phyloP scores from a whole-genome alignment of 1,140 invertebrate genomes.

The Pteromalus puparum region DNA sequence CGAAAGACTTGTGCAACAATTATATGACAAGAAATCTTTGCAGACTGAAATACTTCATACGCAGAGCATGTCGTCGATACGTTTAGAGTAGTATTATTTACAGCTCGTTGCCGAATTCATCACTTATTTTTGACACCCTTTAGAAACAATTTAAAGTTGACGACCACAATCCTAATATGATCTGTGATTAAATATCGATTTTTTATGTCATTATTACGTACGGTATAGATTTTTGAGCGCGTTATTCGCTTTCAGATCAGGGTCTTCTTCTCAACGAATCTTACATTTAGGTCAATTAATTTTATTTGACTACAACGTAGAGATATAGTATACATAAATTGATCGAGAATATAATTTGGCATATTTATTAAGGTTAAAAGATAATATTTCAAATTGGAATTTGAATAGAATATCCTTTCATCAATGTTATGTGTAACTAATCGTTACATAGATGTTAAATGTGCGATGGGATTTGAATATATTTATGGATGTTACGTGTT shows the following conservation, averaged over 20 bases:
- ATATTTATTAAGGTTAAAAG: neutral
- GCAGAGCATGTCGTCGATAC: neutral
- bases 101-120: neutral
- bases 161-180: conserved; percentile 9
- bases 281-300: too few relatives aligned
- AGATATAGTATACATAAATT: too few relatives aligned
- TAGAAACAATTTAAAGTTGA: neutral
- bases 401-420: neutral
- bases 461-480: conserved; percentile 16
- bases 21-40: conserved; percentile 46
- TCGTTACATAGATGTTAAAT: conserved; percentile 34
- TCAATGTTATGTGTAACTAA: conserved; percentile 32
- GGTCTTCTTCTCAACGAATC: conserved; percentile 31
- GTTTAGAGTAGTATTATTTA: neutral
- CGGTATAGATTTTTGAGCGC: too few relatives aligned
- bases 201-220: neutral
- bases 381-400: neutral
- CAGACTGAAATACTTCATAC: conserved; percentile 47
- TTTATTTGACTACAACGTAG: too few relatives aligned
- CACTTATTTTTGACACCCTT: neutral
- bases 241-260: neutral
- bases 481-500: conserved; percentile 17
- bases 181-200: conserved; percentile 30
- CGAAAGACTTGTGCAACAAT: conserved; percentile 19
- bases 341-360: neutral